phyloP scores from a whole-genome alignment of 2,113 vertebrate species.

The Callipepla squamata region DNA sequence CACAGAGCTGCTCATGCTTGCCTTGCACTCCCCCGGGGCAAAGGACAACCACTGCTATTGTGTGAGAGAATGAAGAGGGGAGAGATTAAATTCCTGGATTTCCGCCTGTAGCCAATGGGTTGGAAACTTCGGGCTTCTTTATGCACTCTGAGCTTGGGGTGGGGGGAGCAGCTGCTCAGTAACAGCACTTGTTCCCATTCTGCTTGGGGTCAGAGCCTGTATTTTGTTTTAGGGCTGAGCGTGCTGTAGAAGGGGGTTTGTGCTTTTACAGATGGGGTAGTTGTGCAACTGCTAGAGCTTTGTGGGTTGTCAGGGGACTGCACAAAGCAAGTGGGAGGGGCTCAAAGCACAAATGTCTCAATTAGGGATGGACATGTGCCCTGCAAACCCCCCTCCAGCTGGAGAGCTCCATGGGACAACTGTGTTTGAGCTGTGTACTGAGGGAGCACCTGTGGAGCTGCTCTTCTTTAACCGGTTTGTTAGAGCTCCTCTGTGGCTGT shows the following conservation, averaged over 20 bases:
- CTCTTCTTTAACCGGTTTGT: neutral
- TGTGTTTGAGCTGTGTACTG: neutral
- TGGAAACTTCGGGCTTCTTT: constrained; percentile 22
- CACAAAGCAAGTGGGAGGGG: neutral
- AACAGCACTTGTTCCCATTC: neutral
- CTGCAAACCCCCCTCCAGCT: neutral
- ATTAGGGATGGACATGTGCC: neutral
- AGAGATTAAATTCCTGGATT: constrained; percentile 54
- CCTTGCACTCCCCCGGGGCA: neutral
- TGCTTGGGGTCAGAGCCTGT: neutral
- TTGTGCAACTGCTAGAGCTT: neutral
- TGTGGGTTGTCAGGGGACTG: neutral
- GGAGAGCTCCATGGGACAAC: neutral
- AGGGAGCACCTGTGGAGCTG: neutral
- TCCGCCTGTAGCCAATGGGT: neutral
- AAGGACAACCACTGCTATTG: constrained; percentile 41
- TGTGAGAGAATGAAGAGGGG: constrained; percentile 31
- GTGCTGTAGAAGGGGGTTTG: neutral
- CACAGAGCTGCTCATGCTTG: neutral
- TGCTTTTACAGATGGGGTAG: neutral
- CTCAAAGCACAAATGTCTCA: constrained; percentile 38
- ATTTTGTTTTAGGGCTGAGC: neutral
- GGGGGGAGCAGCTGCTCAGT: neutral
- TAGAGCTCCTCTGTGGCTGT: neutral
- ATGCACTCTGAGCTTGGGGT: neutral